Evolutionary conservation across 2,113 vertebrate species (phyloP).

Genomic region (Tonatia bakeri): DNA sequence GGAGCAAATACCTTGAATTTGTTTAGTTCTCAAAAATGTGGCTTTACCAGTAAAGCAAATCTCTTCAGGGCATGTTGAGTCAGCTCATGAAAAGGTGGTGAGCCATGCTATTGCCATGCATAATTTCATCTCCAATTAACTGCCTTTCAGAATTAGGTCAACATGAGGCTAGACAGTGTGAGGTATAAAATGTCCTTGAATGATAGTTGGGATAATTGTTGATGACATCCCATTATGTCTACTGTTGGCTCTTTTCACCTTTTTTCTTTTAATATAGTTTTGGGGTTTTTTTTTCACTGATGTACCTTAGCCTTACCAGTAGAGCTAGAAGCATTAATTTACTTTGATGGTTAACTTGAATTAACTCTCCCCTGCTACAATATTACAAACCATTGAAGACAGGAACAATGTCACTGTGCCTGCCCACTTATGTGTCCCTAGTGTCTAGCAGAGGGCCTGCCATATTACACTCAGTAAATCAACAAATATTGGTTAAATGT

Average conservation of each 20-base stretch:
- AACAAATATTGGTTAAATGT: not conserved
- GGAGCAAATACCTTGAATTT: not conserved
- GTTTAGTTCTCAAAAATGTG: not conserved
- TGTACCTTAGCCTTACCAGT: not conserved
- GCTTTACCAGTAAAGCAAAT: not conserved
- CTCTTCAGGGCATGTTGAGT: not conserved
- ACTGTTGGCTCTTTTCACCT: not conserved
- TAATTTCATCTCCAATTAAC: not conserved
- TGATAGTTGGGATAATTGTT: not conserved
- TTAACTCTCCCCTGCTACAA: not conserved
- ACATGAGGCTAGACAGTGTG: not conserved
- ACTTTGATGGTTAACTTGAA: not conserved
- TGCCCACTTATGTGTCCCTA: not conserved
- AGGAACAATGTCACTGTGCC: not conserved
- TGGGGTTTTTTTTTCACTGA: not conserved
- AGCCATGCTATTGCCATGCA: not conserved
- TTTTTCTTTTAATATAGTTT: not conserved
- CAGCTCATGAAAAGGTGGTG: not conserved
- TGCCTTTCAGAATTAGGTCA: conserved; percentile 30
- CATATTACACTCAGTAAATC: not conserved
- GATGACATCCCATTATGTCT: not conserved
- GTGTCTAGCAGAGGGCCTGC: not conserved
- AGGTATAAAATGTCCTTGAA: not conserved
- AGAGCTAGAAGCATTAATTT: not conserved
- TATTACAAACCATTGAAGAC: not conserved